Evolutionary conservation across 2,113 vertebrate species (phyloP).

Genomic region (western clawed frog (Xenopus tropicalis)): DNA sequence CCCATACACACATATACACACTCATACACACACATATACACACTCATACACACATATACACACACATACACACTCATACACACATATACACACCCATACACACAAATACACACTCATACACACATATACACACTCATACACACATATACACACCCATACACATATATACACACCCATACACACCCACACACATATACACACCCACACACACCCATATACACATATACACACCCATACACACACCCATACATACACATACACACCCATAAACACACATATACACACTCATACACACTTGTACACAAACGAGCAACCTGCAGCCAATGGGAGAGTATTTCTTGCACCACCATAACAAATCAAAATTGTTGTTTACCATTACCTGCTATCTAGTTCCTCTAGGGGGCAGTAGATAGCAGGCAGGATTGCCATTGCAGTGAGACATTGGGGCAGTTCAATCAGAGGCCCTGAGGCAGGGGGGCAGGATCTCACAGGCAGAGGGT

Average conservation of each 20-base stretch:
- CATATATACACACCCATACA: background rate
- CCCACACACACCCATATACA: background rate
- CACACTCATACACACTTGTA: background rate
- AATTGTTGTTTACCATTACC: no score
- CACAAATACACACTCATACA: background rate
- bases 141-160: constrained; percentile 9
- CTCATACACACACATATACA: background rate
- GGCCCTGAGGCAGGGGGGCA: no score
- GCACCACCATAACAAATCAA: no score
- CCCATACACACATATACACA: background rate
- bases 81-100: background rate
- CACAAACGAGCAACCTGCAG: no score
- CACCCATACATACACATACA: background rate
- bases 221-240: background rate
- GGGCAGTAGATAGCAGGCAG: no score
- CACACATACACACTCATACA: background rate
- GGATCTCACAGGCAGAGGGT: no score
- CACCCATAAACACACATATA: background rate
- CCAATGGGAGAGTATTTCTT: no score
- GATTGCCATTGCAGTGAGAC: no score
- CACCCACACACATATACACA: background rate
- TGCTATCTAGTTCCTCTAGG: no score
- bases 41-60: background rate
- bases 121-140: constrained; percentile 49
- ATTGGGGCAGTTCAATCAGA: no score